Evolutionary conservation across 2,113 vertebrate genomes (phyloP).

Genomic region (Elachura formosa): DNA sequence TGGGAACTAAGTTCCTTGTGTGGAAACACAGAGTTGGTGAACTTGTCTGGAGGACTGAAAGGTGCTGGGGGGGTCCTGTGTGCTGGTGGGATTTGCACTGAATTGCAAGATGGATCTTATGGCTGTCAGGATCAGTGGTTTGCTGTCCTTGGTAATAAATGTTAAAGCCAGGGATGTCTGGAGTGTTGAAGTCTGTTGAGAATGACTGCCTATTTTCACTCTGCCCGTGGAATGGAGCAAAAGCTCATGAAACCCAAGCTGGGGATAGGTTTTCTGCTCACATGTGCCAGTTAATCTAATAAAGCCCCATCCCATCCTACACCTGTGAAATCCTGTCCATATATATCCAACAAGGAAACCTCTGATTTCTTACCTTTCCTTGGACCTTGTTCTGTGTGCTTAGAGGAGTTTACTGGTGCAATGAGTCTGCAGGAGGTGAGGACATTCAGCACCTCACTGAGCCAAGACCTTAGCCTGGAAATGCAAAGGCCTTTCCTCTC

Average conservation of each 20-base stretch:
- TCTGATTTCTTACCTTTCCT: background rate
- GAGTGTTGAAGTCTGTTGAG: background rate
- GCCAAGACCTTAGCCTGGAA: background rate
- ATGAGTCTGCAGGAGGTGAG: background rate
- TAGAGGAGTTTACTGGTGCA: background rate
- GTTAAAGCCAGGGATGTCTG: background rate
- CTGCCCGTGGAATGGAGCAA: background rate
- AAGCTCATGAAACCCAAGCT: background rate
- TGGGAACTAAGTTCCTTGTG: background rate
- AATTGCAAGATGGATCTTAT: background rate
- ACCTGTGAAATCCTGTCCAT: background rate
- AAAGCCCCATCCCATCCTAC: background rate
- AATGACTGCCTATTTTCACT: background rate
- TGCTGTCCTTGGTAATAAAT: background rate
- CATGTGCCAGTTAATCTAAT: rapidly evolving
- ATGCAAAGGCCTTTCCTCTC: background rate
- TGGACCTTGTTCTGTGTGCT: background rate
- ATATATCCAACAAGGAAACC: background rate
- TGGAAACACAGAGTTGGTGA: background rate
- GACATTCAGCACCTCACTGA: background rate
- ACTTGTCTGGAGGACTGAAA: background rate
- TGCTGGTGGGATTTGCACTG: background rate
- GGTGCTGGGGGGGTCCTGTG: background rate
- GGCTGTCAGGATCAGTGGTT: background rate
- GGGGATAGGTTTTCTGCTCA: background rate